Evolutionary conservation across 2,888 invertebrate species (phyloP).

Genomic region (Cephonodes hylas): DNA sequence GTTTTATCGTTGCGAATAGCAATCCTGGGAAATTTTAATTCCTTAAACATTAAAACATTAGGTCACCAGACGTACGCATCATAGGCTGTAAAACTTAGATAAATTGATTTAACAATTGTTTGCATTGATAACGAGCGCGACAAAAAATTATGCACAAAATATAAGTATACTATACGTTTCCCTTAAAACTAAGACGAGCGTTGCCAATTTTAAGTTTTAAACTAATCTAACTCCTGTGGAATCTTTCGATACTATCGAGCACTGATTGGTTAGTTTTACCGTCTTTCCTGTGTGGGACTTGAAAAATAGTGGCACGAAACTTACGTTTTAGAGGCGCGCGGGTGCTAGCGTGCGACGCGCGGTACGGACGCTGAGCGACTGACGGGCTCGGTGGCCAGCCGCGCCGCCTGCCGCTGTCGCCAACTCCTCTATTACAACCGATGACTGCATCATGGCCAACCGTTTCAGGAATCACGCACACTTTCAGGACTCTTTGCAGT

Average conservation of each 20-base stretch:
- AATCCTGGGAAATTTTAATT: background rate
- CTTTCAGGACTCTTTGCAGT: background rate
- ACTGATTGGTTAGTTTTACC: constrained; percentile 13
- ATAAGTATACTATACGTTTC: constrained; percentile 20
- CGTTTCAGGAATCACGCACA: background rate
- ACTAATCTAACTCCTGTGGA: constrained; percentile 7
- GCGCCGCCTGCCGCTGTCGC: background rate
- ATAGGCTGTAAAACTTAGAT: constrained; percentile 35
- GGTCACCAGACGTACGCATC: constrained; percentile 20
- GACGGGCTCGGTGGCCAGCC: background rate
- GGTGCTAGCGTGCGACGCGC: constrained; percentile 12
- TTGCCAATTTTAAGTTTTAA: constrained; percentile 12
- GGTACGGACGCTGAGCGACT: constrained; percentile 14
- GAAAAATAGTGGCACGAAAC: constrained; percentile 14
- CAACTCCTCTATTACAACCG: constrained; percentile 1
- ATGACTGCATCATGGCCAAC: constrained; percentile 12
- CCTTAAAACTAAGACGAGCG: background rate
- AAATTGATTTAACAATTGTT: constrained; percentile 51
- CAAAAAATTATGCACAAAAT: constrained; percentile 31
- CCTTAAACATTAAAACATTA: background rate
- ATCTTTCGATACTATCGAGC: constrained; percentile 4
- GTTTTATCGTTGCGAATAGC: background rate
- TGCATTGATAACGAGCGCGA: constrained; percentile 53
- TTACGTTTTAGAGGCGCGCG: constrained; percentile 14
- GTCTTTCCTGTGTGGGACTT: constrained; percentile 13